Evolutionary conservation across 2,113 vertebrate species (phyloP), one percentile per base, ranked within the genome.

Genomic region (Orientallactaga bullata): DNA sequence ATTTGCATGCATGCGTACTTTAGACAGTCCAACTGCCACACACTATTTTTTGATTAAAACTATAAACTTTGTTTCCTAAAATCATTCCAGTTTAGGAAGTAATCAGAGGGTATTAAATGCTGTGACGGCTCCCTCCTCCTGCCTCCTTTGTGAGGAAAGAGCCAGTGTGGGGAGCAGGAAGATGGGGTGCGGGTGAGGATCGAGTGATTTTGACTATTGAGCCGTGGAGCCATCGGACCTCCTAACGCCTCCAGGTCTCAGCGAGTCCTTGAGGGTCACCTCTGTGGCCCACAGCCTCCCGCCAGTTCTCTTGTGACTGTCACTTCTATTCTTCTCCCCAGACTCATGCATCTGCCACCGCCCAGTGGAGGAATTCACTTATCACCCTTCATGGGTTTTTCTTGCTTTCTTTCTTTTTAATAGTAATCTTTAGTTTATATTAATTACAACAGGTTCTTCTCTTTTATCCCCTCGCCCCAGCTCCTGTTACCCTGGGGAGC

Each of bases 1-100:
- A 32, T 24, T 85, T 90, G 17, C 20, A 87, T 28, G 69, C 8
- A 37, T 30, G 47, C 58, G 30, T 73, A 32, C 79, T 87, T 96
- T 94, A 63, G 58, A 82, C 66, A 55, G 9, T 21, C 51, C 2
- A 73, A 28, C 32, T 11, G 66, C 24, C 5, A 83, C 32, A 60
- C 7, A 32, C 26, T 71, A 90, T 47, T 89, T 91, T 89, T 71
- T 30, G 85, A 68, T 81, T 81, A 58, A 85, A 95, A 55, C 2
- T 16, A 15, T 55, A 55, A 55, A 55, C 55, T 55, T 83, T 66
- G 39, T 60, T 72, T 85, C 11, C 42, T 89, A 42, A 65, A 91
- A 26, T 85, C 23, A 85, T 66, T 91, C 55, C 42, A 35, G 37
- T 85, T 85, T 76, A 89, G 69, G 37, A 66, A 88, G 71, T 20